Base-by-base conservation (phyloP, 2,113 vertebrate genomes). In the Empidonax traillii region DNA sequence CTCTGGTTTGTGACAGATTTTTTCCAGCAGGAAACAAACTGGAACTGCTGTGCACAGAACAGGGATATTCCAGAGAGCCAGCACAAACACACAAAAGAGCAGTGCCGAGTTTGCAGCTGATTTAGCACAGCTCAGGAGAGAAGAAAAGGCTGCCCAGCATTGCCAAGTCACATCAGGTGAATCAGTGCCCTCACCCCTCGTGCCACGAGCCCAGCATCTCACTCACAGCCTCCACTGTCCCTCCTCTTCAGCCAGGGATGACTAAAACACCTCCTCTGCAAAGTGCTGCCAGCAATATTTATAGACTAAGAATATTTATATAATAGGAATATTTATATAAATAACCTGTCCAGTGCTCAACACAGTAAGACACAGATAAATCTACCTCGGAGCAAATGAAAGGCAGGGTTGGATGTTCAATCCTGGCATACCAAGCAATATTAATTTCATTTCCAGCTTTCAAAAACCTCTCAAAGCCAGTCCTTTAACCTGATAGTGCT, bases 61-160 rank as follows among this genome's bases (percentile, higher is more conserved):
- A 52, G 63, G 43, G 10, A 28, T 33, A 23, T 83, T 92, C 83
- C 79, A 95, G 88, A 95, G 75, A 74, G 71, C 8, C 49, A 68
- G 43, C 56, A 56, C 14, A 47, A 41, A 31, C 2, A 25, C 67
- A 82, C 74, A 90, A 74, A 73, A 91, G 69, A 90, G 75, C 52
- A 68, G 66, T 22, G 85, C 76, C 56, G 80, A 80, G 61, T 89
- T 82, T 92, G 94, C 90, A 95, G 92, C 66, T 94, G 92, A 96
- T 66, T 93, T 85, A 97, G 91, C 85, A 78, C 73, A 80, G 93
- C 85, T 67, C 71, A 51, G 87, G 71, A 77, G 61, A 69, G 58
- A 46, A 85, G 41, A 66, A 86, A 93, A 88, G 85, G 43, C 21
- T 89, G 75, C 66, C 9, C 30, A 68, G 85, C 67, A 81, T n/a